Evolutionary conservation across 2,888 invertebrate genomes (phyloP), one percentile per base, ranked within the genome.

Genomic region (Subacronicta megacephala): DNA sequence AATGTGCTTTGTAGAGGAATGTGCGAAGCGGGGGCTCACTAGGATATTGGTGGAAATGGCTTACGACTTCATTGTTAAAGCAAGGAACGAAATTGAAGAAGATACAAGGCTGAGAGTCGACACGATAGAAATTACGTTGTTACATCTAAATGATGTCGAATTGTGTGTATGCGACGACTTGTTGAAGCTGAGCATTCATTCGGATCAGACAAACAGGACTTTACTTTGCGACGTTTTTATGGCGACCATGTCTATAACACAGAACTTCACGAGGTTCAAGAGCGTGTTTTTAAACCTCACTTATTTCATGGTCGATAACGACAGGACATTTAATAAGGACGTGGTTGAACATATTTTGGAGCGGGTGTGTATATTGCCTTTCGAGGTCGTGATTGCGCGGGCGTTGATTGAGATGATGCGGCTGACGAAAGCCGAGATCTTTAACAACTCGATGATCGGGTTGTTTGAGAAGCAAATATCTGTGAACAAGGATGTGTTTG

Each of bases 231-330:
- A 91, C 17, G 64, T 77, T 0, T 86, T 89, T 3, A 81, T 93
- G 76, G 56, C 77, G 15, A 72, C 79, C 0, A 83, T 93, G 53
- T 88, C 90, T 0, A 68, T 81, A 7, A 87, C 92, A 2, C 90
- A 87, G 44, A 93, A 94, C 69, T 93, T 94, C 67, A 81, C 87
- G 0, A 81, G 90, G 6, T 94, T 93, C 69, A 90, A 87, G 63
- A 29, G 31, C 0, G 84, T 90, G 18, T 93, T 92, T 62, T 65
- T 87, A 5, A 87, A 82, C 50, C 70, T 93, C 7, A 83, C 86
- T 0, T 55, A 80, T 7, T 88, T 88, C 38, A 84, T 92, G 60
- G 79, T 80, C 2, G 26, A 62, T 0, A 74, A 76, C 16, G 72
- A 65, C 2, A 72, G 83, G 43, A 67, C 55, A 2, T 85, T 93